A percentile compares a stretch with the other conserved stretches of the same genome.
Conservation (phyloP, 2,888 invertebrate species). For the Eremobia ochroleuca region DNA sequence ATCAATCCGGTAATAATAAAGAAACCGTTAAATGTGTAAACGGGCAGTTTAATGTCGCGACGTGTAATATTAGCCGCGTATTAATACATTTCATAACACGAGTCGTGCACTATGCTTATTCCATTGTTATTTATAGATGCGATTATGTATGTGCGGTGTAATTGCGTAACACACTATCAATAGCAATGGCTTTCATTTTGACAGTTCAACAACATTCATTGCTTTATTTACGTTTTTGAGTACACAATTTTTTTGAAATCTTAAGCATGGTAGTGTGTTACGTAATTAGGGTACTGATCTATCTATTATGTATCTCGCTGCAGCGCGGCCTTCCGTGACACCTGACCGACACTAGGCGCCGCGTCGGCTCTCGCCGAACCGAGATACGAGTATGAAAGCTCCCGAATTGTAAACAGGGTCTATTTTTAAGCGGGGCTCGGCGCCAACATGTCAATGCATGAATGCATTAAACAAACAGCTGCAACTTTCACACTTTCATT, state of each 20-base stretch:
- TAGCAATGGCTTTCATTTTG: too few species aligned
- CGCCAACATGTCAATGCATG: conserved; percentile 71
- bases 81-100: conserved; percentile 69
- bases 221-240: too few species aligned
- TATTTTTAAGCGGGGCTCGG: conserved; percentile 70
- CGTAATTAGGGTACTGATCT: too few species aligned
- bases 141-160: conserved; percentile 64
- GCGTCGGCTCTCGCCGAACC: conserved; percentile 9
- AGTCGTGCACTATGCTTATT: conserved; percentile 64
- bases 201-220: too few species aligned
- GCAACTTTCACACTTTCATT: conserved; percentile 38
- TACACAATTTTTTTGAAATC: too few species aligned
- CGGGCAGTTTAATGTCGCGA: conserved; percentile 46
- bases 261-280: too few species aligned
- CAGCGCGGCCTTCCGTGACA: background rate
- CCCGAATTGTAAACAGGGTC: conserved; percentile 71
- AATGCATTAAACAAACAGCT: conserved; percentile 63
- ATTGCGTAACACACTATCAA: too few species aligned
- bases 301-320: conserved; percentile 41
- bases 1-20: conserved; percentile 17
- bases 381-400: conserved; percentile 41
- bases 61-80: conserved; percentile 71
- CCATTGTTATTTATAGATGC: conserved; percentile 65
- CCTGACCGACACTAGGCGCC: background rate
- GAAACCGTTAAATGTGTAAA: conserved; percentile 14